phyloP scores from a whole-genome alignment of 1,140 invertebrate species.

The Vanessa tameamea region DNA sequence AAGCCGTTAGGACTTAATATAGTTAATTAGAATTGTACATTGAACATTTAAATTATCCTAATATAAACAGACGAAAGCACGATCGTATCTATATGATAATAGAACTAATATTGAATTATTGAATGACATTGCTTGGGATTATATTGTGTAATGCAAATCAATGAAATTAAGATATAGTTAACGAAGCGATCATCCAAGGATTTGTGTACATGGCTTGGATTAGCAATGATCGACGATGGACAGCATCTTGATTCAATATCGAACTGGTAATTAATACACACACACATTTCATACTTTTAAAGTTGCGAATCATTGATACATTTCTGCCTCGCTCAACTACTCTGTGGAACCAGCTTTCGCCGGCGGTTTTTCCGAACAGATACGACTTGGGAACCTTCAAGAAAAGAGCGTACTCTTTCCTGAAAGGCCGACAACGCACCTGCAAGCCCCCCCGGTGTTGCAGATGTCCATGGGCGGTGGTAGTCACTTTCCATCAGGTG shows the following conservation, averaged over 20 bases:
- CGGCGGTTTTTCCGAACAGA: no score
- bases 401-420: no score
- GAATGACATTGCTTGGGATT: slow-evolving; percentile 9
- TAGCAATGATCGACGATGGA: slow-evolving; percentile 8
- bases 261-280: not conserved
- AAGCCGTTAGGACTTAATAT: no score
- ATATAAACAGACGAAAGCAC: slow-evolving; percentile 5
- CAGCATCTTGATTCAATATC: slow-evolving; percentile 1
- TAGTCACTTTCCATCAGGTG: no score
- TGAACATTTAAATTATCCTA: slow-evolving; percentile 1
- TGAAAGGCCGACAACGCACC: no score
- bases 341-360: no score
- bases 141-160: slow-evolving; percentile 13
- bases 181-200: slow-evolving; percentile 10
- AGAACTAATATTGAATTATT: slow-evolving; percentile 10
- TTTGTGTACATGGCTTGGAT: slow-evolving; percentile 10
- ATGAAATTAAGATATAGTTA: slow-evolving; percentile 14
- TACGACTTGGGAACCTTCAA: no score
- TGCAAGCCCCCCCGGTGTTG: no score
- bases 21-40: not conserved
- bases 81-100: not conserved
- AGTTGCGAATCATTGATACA: not conserved
- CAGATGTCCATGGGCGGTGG: no score
- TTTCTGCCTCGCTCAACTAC: no score
- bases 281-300: not conserved